Percentiles rank a stretch among this genome's conserved stretches.
Conservation (phyloP, 1,140 invertebrate genomes). For the Hylaeus anthracinus region DNA sequence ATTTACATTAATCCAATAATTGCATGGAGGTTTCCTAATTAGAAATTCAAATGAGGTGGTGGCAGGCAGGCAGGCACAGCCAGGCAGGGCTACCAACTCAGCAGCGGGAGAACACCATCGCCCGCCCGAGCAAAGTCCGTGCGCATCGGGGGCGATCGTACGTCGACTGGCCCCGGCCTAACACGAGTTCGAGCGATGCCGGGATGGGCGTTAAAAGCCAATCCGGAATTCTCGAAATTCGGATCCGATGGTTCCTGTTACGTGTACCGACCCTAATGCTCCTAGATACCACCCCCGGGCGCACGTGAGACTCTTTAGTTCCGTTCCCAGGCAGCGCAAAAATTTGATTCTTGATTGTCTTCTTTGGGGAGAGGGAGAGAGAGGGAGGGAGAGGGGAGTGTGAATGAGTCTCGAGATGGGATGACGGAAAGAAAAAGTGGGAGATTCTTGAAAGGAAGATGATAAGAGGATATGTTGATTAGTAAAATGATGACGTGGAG, state of each 20-base stretch:
- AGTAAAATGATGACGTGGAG: no score
- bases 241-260: constrained; percentile 53
- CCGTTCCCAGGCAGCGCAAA: not conserved
- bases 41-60: constrained; percentile 95
- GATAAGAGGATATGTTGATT: no score
- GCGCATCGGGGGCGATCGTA: constrained; percentile 66
- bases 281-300: no score
- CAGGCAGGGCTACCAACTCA: constrained; percentile 81
- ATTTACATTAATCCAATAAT: constrained; percentile 97
- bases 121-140: constrained; percentile 75
- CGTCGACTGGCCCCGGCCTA: constrained; percentile 67
- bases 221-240: constrained; percentile 63
- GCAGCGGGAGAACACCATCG: constrained; percentile 73
- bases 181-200: constrained; percentile 64
- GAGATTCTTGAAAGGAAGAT: no score
- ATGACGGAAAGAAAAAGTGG: no score
- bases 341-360: constrained; percentile 23
- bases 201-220: constrained; percentile 65
- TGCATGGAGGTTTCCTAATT: constrained; percentile 94
- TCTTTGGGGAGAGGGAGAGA: no score
- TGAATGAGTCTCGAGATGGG: no score
- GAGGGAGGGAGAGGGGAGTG: no score
- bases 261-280: constrained; percentile 52
- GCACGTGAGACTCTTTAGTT: no score
- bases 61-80: constrained; percentile 81